Evolutionary conservation across 2,113 vertebrate genomes (phyloP), one percentile per base, ranked within the genome.

Genomic region (Litocranius walleri): DNA sequence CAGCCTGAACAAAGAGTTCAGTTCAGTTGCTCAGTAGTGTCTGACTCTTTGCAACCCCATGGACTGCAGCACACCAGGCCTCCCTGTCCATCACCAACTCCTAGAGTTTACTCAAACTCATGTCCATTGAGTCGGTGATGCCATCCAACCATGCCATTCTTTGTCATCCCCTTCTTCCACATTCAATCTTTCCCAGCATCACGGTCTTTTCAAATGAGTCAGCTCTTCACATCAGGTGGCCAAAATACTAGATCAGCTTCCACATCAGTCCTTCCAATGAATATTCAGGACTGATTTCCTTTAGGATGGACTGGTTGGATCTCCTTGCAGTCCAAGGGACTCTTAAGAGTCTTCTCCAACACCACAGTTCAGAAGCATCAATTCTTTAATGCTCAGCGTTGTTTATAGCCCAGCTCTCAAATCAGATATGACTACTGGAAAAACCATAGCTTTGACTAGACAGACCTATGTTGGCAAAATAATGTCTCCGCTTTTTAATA

Each of bases 121-220:
- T 71, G n/a, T 23, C 2, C 64, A 12, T 36, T 36, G 64, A 71
- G 64, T 23, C n/a, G 0, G 4, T 71, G 64, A 71, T 23, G 64
- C 19, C 64, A 21, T 36, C 64, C n/a, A 36, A 6, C n/a, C 17
- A n/a, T 36, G 17, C n/a, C 64, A 71, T 36, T 8, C n/a, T 36
- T 21, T 71, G 64, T 36, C 9, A 0, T 33, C 64, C 64, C 64
- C n/a, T 71, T 71, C 64, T 36, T 36, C 9, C 10, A 21, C n/a
- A 36, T 12, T 71, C n/a, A 71, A 6, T 71, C n/a, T 71, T 71
- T 71, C 64, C 17, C 64, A 36, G n/a, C n/a, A 36, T 71, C 9
- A 5, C 9, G n/a, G n/a, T 36, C 64, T 36, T 71, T 71, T 71
- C 64, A 71, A 11, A 36, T 21, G 64, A 36, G 9, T 71, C 64